A percentile compares a stretch with the other conserved stretches of the same genome.
These are phyloP conservation scores for Borostomias antarcticus DNA, from an alignment of 2,797 vertebrate genomes.

Conservation along the genomic window DNA sequence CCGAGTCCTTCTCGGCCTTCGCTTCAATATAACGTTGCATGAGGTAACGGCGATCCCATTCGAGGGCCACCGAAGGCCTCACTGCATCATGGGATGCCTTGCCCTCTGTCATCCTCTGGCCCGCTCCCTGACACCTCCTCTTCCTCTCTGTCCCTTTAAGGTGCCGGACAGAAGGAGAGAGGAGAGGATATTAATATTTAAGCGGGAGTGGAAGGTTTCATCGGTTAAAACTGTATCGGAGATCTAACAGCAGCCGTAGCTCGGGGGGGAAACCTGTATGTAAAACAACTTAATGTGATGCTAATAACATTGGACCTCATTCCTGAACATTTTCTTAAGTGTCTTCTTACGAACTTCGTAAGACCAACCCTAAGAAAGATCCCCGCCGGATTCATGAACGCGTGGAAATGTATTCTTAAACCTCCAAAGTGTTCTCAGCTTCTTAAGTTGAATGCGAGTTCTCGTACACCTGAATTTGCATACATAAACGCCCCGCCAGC, in stretches of 20 bases:
- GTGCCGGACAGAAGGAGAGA: not conserved
- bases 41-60: conserved; percentile 25
- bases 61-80: not conserved
- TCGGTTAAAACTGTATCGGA: conserved; percentile 15
- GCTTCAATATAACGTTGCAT: conserved; percentile 27
- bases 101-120: not conserved
- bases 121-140: not conserved
- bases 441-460: too few species aligned
- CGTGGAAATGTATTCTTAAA: too few species aligned
- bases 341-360: too few species aligned
- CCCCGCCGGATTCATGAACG: too few species aligned
- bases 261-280: not conserved
- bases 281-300: not conserved
- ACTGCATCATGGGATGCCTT: conserved; percentile 17
- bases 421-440: too few species aligned
- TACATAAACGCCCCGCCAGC: too few species aligned
- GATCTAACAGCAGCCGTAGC: too few species aligned
- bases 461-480: too few species aligned
- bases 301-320: conserved; percentile 12
- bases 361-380: too few species aligned
- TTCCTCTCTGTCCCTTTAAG: not conserved
- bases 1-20: conserved; percentile 20
- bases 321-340: conserved; percentile 9
- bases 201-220: too few species aligned
- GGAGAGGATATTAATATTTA: not conserved